Evolutionary conservation across 2,888 invertebrate species (phyloP).

Genomic region (Hybos culiciformis): DNA sequence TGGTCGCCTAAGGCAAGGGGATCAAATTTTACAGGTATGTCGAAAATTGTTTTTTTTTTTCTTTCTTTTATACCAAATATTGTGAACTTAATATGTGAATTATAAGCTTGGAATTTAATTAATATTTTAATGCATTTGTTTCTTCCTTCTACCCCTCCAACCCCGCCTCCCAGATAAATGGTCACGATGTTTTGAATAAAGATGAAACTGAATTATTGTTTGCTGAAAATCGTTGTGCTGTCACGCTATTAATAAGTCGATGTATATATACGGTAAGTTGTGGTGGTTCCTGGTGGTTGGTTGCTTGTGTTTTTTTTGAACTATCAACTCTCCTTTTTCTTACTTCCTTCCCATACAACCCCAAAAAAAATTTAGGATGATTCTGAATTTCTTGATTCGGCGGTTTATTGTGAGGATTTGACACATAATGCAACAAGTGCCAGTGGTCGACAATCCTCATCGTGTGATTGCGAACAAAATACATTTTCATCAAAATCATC

Average conservation of each 20-base stretch:
- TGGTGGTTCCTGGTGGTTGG: no score
- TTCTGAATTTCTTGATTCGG: constrained; percentile 27
- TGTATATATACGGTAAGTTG: constrained; percentile 42
- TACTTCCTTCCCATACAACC: background rate
- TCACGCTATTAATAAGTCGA: constrained; percentile 46
- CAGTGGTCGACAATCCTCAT: constrained; percentile 9
- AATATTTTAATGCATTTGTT: no score
- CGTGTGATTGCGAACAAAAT: constrained; percentile 15
- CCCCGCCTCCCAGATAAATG: constrained; percentile 43
- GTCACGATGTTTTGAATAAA: constrained; percentile 41
- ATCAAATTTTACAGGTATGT: constrained; percentile 42
- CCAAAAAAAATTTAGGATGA: constrained; percentile 20
- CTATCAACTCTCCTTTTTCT: background rate
- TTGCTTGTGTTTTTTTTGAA: background rate
- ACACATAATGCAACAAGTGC: constrained; percentile 12
- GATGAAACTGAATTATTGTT: constrained; percentile 32
- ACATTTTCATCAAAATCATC: constrained; percentile 16
- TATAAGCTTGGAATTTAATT: constrained; percentile 39
- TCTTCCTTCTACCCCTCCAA: no score
- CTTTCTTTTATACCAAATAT: constrained; percentile 3
- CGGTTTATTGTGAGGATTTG: constrained; percentile 25
- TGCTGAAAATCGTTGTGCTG: constrained; percentile 41
- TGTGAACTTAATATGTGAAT: background rate
- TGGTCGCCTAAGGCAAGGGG: constrained; percentile 41
- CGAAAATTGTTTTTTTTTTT: background rate